Evolutionary conservation across 2,113 vertebrate species (phyloP).

Genomic region (Vidua macroura): DNA sequence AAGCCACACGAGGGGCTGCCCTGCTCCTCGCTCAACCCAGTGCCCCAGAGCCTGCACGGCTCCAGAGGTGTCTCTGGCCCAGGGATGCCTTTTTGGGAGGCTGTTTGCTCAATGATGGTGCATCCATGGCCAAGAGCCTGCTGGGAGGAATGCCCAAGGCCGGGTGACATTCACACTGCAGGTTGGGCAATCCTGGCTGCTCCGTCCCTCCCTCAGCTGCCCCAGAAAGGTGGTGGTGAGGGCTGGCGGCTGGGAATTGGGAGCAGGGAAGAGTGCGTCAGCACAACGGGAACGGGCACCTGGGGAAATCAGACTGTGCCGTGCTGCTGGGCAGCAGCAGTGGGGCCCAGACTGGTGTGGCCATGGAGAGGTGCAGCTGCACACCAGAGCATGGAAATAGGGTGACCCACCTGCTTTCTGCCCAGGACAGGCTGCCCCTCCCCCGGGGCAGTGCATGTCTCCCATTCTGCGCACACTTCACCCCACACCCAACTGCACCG

Average conservation of each 20-base stretch:
- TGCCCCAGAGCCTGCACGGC: accelerated
- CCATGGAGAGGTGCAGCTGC: not conserved
- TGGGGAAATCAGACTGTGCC: constrained; percentile 21
- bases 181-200: not conserved
- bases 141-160: not conserved
- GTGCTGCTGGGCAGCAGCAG: not conserved
- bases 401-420: not conserved
- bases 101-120: not conserved
- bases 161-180: not conserved
- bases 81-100: not conserved
- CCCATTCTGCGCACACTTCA: not conserved
- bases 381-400: not conserved
- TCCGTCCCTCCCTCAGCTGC: not conserved
- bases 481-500: accelerated
- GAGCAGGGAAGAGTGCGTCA: constrained; percentile 5
- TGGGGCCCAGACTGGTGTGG: accelerated
- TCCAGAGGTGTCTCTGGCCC: not conserved
- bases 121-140: not conserved
- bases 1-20: accelerated
- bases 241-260: not conserved
- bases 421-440: not conserved
- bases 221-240: constrained; percentile 17
- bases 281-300: constrained; percentile 13
- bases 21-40: accelerated
- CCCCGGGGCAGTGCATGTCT: accelerated